Evolutionary conservation across 1,140 invertebrate genomes (phyloP).

Genomic region (Drosophila kanapiae): DNA sequence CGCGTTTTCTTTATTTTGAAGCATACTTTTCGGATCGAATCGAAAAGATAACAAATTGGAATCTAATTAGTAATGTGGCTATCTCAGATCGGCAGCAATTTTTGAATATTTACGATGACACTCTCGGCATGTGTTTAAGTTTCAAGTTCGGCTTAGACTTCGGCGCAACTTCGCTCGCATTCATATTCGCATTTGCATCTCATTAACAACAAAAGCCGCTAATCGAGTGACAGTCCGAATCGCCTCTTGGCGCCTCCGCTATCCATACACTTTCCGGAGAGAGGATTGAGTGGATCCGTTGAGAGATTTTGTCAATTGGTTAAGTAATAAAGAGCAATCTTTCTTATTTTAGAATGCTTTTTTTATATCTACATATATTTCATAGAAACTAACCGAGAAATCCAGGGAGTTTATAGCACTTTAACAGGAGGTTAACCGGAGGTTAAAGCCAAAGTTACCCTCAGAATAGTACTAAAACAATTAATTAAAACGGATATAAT

Average conservation of each 20-base stretch:
- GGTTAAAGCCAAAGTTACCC: too few species aligned
- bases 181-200: constrained; percentile 53
- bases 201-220: constrained; percentile 62
- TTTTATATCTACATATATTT: too few species aligned
- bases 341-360: too few species aligned
- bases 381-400: too few species aligned
- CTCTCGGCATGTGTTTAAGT: constrained; percentile 21
- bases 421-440: too few species aligned
- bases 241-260: constrained; percentile 39
- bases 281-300: neutral
- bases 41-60: neutral
- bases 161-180: constrained; percentile 29
- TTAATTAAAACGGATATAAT: too few species aligned
- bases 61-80: constrained; percentile 9
- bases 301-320: neutral
- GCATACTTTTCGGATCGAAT: constrained; percentile 8
- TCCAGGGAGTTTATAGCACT: too few species aligned
- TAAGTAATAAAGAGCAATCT: too few species aligned
- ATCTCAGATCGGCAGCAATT: constrained; percentile 28
- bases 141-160: constrained; percentile 30
- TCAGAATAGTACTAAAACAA: too few species aligned
- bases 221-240: constrained; percentile 44
- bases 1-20: neutral
- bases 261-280: constrained; percentile 23
- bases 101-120: constrained; percentile 47